phyloP scores from a whole-genome alignment of 92 coral and sea anemone genomes.

The Zoanthus solanderi region DNA sequence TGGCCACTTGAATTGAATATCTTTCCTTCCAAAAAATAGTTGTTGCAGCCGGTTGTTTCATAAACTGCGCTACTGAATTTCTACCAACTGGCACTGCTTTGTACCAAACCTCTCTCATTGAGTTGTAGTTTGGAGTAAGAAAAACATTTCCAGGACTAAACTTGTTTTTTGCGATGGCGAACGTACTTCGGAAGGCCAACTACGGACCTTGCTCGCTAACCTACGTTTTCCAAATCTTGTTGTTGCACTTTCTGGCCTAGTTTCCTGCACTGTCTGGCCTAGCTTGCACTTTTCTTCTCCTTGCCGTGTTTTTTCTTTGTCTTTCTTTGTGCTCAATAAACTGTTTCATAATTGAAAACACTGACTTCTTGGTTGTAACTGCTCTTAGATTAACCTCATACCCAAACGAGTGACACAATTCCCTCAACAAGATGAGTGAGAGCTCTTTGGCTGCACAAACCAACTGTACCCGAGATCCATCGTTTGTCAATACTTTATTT shows the following conservation, averaged over 20 bases:
- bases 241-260: slow-evolving; percentile 54
- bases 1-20: too few species aligned
- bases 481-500: slow-evolving; percentile 14
- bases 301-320: slow-evolving; percentile 60
- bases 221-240: slow-evolving; percentile 64
- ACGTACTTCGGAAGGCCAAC: slow-evolving; percentile 46
- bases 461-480: slow-evolving; percentile 70
- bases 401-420: slow-evolving; percentile 61
- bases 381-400: slow-evolving; percentile 47
- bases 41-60: too few species aligned
- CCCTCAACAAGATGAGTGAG: slow-evolving; percentile 52
- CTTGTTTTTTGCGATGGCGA: slow-evolving; percentile 46
- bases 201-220: slow-evolving; percentile 58
- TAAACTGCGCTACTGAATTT: too few species aligned
- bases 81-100: too few species aligned
- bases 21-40: too few species aligned
- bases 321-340: slow-evolving; percentile 58
- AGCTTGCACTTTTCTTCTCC: slow-evolving; percentile 31
- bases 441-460: slow-evolving; percentile 30
- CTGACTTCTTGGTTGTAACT: slow-evolving; percentile 42
- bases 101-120: too few species aligned
- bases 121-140: not conserved
- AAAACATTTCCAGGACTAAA: slow-evolving; percentile 23
- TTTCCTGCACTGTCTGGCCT: slow-evolving; percentile 13
- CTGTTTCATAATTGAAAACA: slow-evolving; percentile 55